Base-by-base conservation (phyloP, 2,797 vertebrate genomes). In the Coreius guichenoti region DNA sequence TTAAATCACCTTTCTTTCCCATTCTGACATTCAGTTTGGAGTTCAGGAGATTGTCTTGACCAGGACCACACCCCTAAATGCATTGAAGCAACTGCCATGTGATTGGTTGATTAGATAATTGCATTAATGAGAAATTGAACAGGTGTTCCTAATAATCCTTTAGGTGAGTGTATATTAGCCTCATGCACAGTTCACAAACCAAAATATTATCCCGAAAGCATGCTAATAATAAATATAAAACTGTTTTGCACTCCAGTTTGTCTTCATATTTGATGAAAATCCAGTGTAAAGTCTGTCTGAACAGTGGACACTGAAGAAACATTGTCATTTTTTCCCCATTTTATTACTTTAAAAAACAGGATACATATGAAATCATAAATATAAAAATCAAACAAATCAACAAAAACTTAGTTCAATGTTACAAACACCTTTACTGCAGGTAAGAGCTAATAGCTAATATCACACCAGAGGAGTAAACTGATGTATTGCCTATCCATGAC, bases 281-380 rank as follows among this genome's bases (percentile, higher is more conserved):
- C 17, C 19, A 54, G 29, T 12, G 19, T 36, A 31, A 76, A 78
- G 14, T 43, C 58, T 74, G 16, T 31, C 49, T 11, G 16, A 74
- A 31, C 29, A 36, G 51, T 6, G 8, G 74, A 76, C 49, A 76
- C n/a, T 31, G 19, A 67, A 67, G 61, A 80, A 67, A 33, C 61
- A 68, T 56, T 61, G 43, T 81, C 85, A 90, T 23, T 91, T 90
- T 91, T 90, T 89, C 92, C 93, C 82, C 36, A 89, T 94, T 95
- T 94, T 95, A 95, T 94, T 95, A 93, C 92, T 94, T 95, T 93
- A 92, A 90, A 91, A 95, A 95, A 93, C 92, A 94, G 93, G 90
- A 92, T 93, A 95, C 93, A 94, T 95, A 95, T 92, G 93, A 95
- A 96, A 94, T 94, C 86, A 95, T 94, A 94, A 93, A 94, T 95